Base-by-base conservation (phyloP, 2,888 invertebrate species). In the Phorcus lineatus region DNA sequence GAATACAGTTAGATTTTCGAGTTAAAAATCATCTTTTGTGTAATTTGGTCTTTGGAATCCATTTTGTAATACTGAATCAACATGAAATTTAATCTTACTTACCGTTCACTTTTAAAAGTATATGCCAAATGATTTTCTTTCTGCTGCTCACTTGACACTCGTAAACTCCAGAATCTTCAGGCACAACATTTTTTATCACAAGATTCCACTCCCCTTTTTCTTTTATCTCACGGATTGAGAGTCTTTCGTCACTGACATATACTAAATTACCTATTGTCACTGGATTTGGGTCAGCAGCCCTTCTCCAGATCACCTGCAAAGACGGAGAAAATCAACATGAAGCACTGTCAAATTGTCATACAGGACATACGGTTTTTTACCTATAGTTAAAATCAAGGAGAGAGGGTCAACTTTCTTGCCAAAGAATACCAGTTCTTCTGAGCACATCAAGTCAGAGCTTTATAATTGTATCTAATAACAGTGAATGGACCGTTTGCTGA, bases 71-170 rank as follows among this genome's bases (percentile, higher is more conserved):
- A 1, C 31, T 74, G 74, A 66, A 31, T n/a, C n/a, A n/a, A n/a
- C n/a, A n/a, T n/a, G n/a, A 36, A n/a, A 16, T 28, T 9, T 74
- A 31, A 3, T 19, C 11, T 36, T 74, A 81, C 86, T 40, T 82
- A 88, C 88, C 85, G 77, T 87, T 87, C 13, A 88, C 87, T 17
- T 83, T 77, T 17, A 88, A 82, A 28, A 87, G 55, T 11, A 88
- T 80, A 74, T 85, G 86, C 36, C 83, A 78, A 24, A 86, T 86
- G 28, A 85, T 81, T 75, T 87, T 88, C 52, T 85, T 83, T 53
- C 87, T 87, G 31, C 90, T 86, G 80, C 89, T 89, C 75, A 91
- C 84, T 79, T 90, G 90, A 80, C 91, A 91, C 75, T 90, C 89
- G 77, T 91, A 90, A 57, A 91, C 88, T 7, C 90, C 91, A 1